Evolutionary conservation across 2,888 invertebrate species (phyloP).

Genomic region (Meandrusa payeni): DNA sequence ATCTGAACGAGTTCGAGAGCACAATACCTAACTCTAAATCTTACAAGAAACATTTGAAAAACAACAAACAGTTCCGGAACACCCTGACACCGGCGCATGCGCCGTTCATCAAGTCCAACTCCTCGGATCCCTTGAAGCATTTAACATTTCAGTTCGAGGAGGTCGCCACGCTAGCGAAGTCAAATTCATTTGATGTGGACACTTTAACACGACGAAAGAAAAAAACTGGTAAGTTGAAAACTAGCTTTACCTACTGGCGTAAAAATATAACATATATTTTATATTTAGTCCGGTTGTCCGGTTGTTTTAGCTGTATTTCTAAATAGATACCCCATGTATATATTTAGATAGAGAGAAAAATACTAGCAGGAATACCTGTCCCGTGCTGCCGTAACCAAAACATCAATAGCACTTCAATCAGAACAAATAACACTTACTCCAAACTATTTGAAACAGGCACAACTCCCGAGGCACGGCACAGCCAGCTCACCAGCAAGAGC

Average conservation of each 20-base stretch:
- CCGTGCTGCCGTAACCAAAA: no score
- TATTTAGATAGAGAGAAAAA: no score
- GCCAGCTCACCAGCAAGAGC: conserved; percentile 81
- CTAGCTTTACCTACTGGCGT: no score
- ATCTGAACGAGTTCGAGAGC: conserved; percentile 82
- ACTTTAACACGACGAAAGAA: conserved; percentile 79
- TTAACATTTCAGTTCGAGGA: conserved; percentile 84
- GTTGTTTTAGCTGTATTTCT: no score
- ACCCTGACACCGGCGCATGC: conserved; percentile 72
- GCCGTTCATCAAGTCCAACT: conserved; percentile 82
- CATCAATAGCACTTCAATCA: no score
- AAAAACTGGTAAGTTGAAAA: conserved; percentile 53
- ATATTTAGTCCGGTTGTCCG: no score
- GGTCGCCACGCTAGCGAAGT: conserved; percentile 80
- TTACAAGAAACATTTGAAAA: conserved; percentile 64
- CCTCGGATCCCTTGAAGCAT: conserved; percentile 83
- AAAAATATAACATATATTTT: no score
- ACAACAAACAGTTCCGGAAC: conserved; percentile 67
- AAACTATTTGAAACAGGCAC: conserved; percentile 58
- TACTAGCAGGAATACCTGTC: no score
- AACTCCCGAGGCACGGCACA: conserved; percentile 70
- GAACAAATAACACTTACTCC: no score
- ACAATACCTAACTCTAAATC: conserved; percentile 74
- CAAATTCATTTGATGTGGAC: conserved; percentile 83
- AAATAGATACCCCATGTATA: no score